Evolutionary conservation across 2,113 vertebrate species (phyloP).

Genomic region (Sylvicapra grimmia): DNA sequence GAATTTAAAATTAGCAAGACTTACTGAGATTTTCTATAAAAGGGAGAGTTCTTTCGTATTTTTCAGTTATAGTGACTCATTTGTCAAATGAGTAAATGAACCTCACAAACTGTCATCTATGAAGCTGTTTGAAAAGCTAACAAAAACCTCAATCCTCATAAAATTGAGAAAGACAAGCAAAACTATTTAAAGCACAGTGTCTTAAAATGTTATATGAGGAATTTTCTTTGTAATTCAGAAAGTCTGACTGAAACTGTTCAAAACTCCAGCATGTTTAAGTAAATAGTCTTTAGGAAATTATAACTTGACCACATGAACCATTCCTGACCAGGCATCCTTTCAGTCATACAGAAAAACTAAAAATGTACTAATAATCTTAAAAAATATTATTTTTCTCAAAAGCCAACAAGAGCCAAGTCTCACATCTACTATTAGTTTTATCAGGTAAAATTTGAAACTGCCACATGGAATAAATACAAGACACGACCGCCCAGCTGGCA

Average conservation of each 20-base stretch:
- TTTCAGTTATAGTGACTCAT: background rate
- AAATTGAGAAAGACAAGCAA: background rate
- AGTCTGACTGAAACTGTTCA: background rate
- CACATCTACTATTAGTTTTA: background rate
- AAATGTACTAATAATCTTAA: background rate
- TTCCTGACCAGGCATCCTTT: background rate
- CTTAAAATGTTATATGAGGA: background rate
- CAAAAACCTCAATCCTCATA: background rate
- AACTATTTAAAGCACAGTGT: background rate
- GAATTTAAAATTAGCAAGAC: constrained; percentile 3
- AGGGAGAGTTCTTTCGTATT: background rate
- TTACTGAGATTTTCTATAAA: constrained; percentile 5
- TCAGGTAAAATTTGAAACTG: background rate
- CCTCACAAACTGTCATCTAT: background rate
- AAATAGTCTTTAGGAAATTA: background rate
- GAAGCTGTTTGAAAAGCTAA: background rate
- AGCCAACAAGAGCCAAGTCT: background rate
- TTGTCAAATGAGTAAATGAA: background rate
- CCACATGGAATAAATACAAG: background rate
- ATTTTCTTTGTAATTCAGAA: background rate
- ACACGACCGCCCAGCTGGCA: background rate
- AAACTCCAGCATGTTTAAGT: background rate
- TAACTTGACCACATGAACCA: background rate
- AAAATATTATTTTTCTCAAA: background rate
- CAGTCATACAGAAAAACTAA: background rate